Conservation (phyloP, 2,888 invertebrate species). For the Meiosimyza platycephala region DNA sequence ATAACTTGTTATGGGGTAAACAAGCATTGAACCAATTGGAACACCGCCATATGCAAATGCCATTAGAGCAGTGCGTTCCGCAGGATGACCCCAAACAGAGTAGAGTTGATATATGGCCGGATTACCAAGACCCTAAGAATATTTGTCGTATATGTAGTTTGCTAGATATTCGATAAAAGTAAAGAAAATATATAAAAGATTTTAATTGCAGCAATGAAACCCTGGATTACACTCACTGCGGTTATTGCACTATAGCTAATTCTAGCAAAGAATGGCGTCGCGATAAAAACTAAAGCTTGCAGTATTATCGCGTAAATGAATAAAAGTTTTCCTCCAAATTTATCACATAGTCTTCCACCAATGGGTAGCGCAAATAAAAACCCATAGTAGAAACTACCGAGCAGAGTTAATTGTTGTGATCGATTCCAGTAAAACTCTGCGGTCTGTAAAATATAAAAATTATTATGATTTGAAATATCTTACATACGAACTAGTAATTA, state of each 20-base stretch:
- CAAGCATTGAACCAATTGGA: constrained; percentile 67
- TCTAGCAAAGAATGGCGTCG: constrained; percentile 67
- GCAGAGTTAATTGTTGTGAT: constrained; percentile 68
- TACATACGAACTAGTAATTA: no score
- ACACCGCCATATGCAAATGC: constrained; percentile 67
- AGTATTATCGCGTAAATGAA: constrained; percentile 61
- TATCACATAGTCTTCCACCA: constrained; percentile 66
- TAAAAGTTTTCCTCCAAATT: constrained; percentile 66
- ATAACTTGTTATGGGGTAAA: constrained; percentile 71
- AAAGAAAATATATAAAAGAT: neutral
- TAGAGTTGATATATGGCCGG: constrained; percentile 65
- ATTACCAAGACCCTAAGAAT: constrained; percentile 59
- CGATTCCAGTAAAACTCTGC: constrained; percentile 71
- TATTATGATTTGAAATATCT: no score
- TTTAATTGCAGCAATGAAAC: constrained; percentile 67
- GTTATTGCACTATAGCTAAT: constrained; percentile 63
- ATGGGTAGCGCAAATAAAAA: constrained; percentile 64
- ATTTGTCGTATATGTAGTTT: neutral
- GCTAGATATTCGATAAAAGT: no score
- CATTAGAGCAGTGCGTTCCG: constrained; percentile 65
- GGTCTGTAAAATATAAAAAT: constrained; percentile 40
- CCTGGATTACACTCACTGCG: constrained; percentile 65
- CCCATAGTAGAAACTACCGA: constrained; percentile 71
- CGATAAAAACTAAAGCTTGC: constrained; percentile 65
- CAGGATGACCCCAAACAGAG: constrained; percentile 65